Evolutionary conservation across 2,888 invertebrate genomes (phyloP), one percentile per base, ranked within the genome.

Genomic region (Cataglyphis cursor): DNA sequence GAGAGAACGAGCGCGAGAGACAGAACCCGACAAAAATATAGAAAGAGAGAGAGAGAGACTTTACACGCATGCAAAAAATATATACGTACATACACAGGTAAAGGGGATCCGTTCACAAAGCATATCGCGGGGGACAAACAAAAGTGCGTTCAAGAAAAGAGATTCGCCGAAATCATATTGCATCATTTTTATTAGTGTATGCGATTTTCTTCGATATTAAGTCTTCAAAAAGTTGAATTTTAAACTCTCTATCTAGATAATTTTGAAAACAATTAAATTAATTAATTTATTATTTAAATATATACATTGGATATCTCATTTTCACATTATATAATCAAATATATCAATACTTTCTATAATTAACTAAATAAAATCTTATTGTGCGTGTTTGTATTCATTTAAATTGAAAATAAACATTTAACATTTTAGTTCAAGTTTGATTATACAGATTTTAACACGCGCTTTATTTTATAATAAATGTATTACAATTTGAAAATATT

Each of bases 121-220:
- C 70, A 66, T 4, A 41, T 24, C 31, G 70, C 78, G 78, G 51
- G 70, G 44, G 31, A 70, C 72, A 78, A 78, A 78, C 72, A 44
- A 24, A 70, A 78, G 44, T 59, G 78, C 70, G 41, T 41, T 68
- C 21, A 48, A 78, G 51, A 57, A 70, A 70, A 78, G 70, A 31
- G 41, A 18, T 44, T 21, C 31, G 12, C 28, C 57, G 41, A 78
- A 78, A 78, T 78, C 24, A 41, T 51, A 51, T 54, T 28, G 31
- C 54, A 44, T 70, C 61, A 24, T 62, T 76, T 24, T 24, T 76
- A 51, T 48, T 41, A 41, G 8, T 24, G 8, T n/a, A n/a, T 48
- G 48, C 21, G 35, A 75, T 59, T 78, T 70, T 15, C 9, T 12
- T 44, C 12, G 5, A 4, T 4, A 35, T 41, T 41, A 28, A 48